These are phyloP conservation scores for Cyanistes caeruleus DNA, from an alignment of 2,113 vertebrate genomes.

Conservation along the genomic window DNA sequence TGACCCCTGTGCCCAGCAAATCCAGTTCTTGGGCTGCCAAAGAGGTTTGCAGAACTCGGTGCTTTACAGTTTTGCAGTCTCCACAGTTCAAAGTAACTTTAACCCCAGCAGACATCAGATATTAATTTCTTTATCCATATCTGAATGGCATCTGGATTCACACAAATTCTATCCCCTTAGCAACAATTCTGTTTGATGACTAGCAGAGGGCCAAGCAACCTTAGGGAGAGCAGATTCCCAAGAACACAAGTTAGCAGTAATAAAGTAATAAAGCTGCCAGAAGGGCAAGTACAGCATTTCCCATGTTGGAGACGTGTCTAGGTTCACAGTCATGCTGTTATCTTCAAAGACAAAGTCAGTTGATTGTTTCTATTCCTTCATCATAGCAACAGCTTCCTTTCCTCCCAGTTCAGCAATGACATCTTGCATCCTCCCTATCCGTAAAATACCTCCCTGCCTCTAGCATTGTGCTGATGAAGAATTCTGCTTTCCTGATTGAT, in stretches of 20 bases:
- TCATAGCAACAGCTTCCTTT: conserved; percentile 47
- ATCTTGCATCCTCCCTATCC: conserved; percentile 7
- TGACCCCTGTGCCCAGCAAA: background rate
- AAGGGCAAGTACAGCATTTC: background rate
- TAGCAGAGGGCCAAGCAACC: background rate
- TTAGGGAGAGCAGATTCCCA: background rate
- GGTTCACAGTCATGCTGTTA: background rate
- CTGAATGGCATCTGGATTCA: background rate
- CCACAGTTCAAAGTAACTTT: background rate
- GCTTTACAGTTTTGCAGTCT: background rate
- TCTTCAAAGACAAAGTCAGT: conserved; percentile 11
- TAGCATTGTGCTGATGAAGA: conserved; percentile 6
- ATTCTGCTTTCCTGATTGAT: conserved; percentile 31
- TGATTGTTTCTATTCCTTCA: conserved; percentile 28
- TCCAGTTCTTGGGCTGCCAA: background rate
- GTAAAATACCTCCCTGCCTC: background rate
- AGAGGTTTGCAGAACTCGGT: background rate
- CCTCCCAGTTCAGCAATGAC: background rate
- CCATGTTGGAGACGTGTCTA: background rate
- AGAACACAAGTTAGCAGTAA: background rate
- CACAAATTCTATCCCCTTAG: background rate
- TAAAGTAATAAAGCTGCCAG: background rate
- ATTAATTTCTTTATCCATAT: background rate
- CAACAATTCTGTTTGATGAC: background rate
- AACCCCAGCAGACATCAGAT: background rate